Evolutionary conservation across 1,140 invertebrate genomes (phyloP).

Genomic region (Nasonia vitripennis): DNA sequence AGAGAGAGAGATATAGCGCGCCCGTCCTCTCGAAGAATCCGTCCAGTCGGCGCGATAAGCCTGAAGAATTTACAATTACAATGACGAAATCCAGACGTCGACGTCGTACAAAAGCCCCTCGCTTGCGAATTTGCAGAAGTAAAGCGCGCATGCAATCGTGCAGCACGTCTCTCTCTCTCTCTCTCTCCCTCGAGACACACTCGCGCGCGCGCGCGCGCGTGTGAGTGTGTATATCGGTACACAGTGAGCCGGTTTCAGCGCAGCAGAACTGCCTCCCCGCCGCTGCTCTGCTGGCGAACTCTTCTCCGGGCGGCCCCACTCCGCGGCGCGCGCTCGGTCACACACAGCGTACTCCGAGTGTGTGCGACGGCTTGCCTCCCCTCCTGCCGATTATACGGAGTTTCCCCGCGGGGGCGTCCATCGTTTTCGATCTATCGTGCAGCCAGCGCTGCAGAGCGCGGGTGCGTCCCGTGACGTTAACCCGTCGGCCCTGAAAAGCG

Average conservation of each 20-base stretch:
- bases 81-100: not conserved
- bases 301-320: constrained; percentile 30
- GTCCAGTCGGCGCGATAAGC: not conserved
- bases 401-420: not conserved
- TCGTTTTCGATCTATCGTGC: constrained; percentile 32
- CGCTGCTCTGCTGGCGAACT: constrained; percentile 31
- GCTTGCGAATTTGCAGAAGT: not conserved
- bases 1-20: not conserved
- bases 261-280: constrained; percentile 59
- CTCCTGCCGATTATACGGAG: too few species aligned
- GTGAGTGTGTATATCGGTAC: not conserved
- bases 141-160: not conserved
- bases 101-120: not conserved
- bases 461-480: constrained; percentile 69
- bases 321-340: not conserved
- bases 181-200: not conserved
- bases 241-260: constrained; percentile 62
- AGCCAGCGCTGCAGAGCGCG: constrained; percentile 6
- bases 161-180: not conserved
- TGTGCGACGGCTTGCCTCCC: not conserved
- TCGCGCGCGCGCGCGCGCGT: too few species aligned
- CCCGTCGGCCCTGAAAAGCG: constrained; percentile 73
- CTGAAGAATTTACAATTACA: not conserved
- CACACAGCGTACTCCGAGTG: not conserved
- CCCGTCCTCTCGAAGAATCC: not conserved